Base-by-base conservation (phyloP, 2,888 invertebrate species). In the Luffia ferchaultella region DNA sequence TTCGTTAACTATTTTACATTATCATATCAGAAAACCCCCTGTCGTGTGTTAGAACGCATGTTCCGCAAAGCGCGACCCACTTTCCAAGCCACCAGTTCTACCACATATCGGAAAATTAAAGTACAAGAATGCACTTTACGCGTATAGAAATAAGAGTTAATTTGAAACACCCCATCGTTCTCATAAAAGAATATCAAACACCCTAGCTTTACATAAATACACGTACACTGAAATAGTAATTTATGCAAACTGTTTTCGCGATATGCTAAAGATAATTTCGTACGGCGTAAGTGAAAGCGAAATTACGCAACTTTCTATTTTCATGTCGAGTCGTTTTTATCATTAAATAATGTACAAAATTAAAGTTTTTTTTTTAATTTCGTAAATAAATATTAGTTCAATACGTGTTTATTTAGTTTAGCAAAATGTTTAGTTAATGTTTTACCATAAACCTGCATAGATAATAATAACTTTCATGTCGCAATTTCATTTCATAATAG, bases 241-340 rank as follows among this genome's bases (percentile, higher is more conserved):
- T 63, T 63, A 73, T 74, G 77, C 69, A 74, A 75, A 78, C 61
- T 61, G 61, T 57, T 58, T 64, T 73, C 73, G 63, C 73, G 70
- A 74, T 70, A 68, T 64, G 61, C 63, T 60, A 66, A 64, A 70
- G 67, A 73, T 75, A 70, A 76, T 71, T 76, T 73, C 59, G 62
- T 63, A 56, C 61, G 58, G 54, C 62, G 61, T 62, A 60, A 76
- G 80, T 76, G 80, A 83, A 83, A 80, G 83, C 78, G 61, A 73
- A 70, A 74, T 83, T 80, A 83, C 72, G 83, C 78, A 83, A 83
- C 79, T 82, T 80, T 82, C 80, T 76, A 76, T 68, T 49, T 16
- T 16, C 9, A 16, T 41, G 49, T 49, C 30, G 30, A 12, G 12
- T 12, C 30, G 30, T 12, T n/a, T n/a, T n/a, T n/a, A n/a, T n/a